These are phyloP conservation scores for Hexactinellida sp. DNA, from an alignment of 37 sponge, comb jelly and placozoan species.

Conservation along the genomic window DNA sequence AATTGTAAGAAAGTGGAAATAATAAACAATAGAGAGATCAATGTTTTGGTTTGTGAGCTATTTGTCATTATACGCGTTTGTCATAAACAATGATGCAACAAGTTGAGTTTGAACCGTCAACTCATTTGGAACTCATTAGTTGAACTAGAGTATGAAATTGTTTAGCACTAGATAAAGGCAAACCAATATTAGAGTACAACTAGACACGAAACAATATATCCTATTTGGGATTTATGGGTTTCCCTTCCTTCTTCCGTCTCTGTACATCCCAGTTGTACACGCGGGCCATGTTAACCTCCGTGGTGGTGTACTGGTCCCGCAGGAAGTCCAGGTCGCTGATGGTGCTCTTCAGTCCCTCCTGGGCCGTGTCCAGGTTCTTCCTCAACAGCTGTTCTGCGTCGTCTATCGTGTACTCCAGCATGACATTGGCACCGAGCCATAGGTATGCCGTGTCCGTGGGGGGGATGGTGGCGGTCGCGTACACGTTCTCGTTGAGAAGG, in stretches of 20 bases:
- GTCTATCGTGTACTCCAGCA: slow-evolving; percentile 84
- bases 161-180: too few relatives aligned
- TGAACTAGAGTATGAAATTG: too few relatives aligned
- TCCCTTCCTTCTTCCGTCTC: slow-evolving; percentile 38
- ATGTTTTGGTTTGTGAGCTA: too few relatives aligned
- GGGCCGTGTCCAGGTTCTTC: slow-evolving; percentile 59
- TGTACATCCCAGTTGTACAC: slow-evolving; percentile 96
- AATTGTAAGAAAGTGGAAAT: too few relatives aligned
- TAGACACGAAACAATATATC: too few relatives aligned
- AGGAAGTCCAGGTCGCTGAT: slow-evolving; percentile 63
- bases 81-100: too few relatives aligned
- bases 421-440: slow-evolving; percentile 94
- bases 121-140: too few relatives aligned
- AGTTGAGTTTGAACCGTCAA: too few relatives aligned
- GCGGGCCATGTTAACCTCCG: slow-evolving; percentile 90
- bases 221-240: too few relatives aligned
- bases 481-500: slow-evolving; percentile 63
- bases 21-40: too few relatives aligned
- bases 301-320: slow-evolving; percentile 74
- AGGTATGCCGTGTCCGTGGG: slow-evolving; percentile 63
- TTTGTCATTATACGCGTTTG: too few relatives aligned
- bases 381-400: slow-evolving; percentile 55
- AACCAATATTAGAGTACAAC: too few relatives aligned
- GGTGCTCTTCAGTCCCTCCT: slow-evolving; percentile 32
- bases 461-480: slow-evolving; percentile 61